phyloP scores from a whole-genome alignment of 2,888 invertebrate genomes.

The Mamestra brassicae region DNA sequence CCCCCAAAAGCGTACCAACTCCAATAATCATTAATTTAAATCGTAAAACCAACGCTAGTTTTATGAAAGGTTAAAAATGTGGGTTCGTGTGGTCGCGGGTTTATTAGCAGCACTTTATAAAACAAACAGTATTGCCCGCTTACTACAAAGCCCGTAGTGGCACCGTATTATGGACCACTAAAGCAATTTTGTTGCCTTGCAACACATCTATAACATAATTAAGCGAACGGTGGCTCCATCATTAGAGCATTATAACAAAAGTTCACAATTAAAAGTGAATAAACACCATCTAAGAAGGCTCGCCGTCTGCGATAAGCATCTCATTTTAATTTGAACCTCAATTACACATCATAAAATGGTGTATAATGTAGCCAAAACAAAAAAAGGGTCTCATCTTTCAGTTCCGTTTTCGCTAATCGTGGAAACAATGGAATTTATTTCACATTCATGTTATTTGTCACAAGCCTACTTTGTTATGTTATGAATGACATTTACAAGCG shows the following conservation, averaged over 20 bases:
- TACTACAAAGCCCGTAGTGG: slow-evolving; percentile 69
- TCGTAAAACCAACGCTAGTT: slow-evolving; percentile 59
- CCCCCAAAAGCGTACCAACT: not conserved
- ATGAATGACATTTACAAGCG: slow-evolving; percentile 35
- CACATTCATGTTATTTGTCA: slow-evolving; percentile 45
- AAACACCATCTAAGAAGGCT: slow-evolving; percentile 82
- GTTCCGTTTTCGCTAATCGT: slow-evolving; percentile 47
- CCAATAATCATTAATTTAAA: slow-evolving; percentile 57
- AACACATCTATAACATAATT: slow-evolving; percentile 79
- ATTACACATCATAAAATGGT: slow-evolving; percentile 71
- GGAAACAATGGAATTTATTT: slow-evolving; percentile 63
- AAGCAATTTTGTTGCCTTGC: slow-evolving; percentile 75
- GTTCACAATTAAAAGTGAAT: slow-evolving; percentile 82
- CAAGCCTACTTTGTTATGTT: slow-evolving; percentile 25
- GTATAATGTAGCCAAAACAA: slow-evolving; percentile 52
- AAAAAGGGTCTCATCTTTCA: slow-evolving; percentile 32
- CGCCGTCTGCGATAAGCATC: slow-evolving; percentile 74
- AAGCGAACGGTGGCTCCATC: slow-evolving; percentile 76
- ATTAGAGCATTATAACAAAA: slow-evolving; percentile 83
- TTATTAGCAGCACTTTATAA: slow-evolving; percentile 69
- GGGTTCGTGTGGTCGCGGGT: slow-evolving; percentile 62
- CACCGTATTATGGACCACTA: slow-evolving; percentile 70
- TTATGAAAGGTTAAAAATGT: slow-evolving; percentile 59
- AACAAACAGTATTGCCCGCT: slow-evolving; percentile 72
- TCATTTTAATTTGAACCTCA: slow-evolving; percentile 72